Evolutionary conservation across 2,797 vertebrate species (phyloP), one percentile per base, ranked within the genome.

Genomic region (Trichosurus vulpecula): DNA sequence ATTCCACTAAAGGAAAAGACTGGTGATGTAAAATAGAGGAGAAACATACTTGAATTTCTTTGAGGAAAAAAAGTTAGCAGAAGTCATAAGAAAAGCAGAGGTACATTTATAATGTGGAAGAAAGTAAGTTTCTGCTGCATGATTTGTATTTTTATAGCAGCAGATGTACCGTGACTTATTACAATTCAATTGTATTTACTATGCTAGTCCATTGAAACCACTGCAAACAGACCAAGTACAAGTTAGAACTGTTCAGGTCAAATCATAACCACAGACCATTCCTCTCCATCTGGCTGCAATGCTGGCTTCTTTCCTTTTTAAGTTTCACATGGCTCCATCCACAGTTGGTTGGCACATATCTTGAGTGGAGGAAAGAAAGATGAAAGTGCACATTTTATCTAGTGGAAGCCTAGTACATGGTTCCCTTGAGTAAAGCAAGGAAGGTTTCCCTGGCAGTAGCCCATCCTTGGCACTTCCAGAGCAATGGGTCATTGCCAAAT

Each of bases 401-500:
- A 90, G 10, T 53, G 81, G 52, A 97, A 97, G 95, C 51, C 94
- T 0, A n/a, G 53, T 61, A 25, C 12, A 90, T 19, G 52, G 61
- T 96, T 97, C 94, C 95, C 93, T 91, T 92, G 27, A 95, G 54
- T 91, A 81, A 97, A 92, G 57, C 52, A 93, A 66, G 52, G 94
- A 96, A 19, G 94, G 30, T 92, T 93, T 52, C 53, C 90, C 92
- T 93, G 90, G 41, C 96, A 97, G 93, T 30, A 94, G 25, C 52
- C 12, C 94, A 25, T 95, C 97, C 97, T 96, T 94, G 92, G 74
- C 12, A 91, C 41, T 91, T 8, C 74, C 97, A 96, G 96, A 95
- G 52, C 29, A 90, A 94, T 93, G 53, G 97, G 74, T 52, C 96
- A 35, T 52, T 52, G 91, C 51, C 91, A 96, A 13, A 55, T 52